A percentile compares a stretch with the other conserved stretches of the same genome.
These are phyloP conservation scores for Eclectus roratus DNA, from an alignment of 2,113 vertebrate species.

Conservation along the genomic window DNA sequence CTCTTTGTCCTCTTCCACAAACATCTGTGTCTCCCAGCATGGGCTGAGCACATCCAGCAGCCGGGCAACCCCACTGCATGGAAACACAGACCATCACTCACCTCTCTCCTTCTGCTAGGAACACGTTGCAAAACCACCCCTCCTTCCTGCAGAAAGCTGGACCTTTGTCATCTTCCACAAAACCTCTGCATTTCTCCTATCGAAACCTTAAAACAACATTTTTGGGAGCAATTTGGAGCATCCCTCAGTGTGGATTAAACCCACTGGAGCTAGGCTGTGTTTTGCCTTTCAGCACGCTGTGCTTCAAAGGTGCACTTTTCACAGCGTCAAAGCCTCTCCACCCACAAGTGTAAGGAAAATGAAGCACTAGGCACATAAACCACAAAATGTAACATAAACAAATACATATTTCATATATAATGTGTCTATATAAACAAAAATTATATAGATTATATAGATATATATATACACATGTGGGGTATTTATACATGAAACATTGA, in stretches of 20 bases:
- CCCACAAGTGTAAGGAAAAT: not conserved
- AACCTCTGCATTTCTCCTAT: not conserved
- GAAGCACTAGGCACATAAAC: not conserved
- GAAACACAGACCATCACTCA: rapidly evolving
- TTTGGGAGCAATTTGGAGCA: not conserved
- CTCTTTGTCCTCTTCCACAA: not conserved
- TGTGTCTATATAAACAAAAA: not conserved
- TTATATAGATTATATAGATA: not conserved
- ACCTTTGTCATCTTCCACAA: not conserved
- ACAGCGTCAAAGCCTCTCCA: not conserved
- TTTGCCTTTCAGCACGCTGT: not conserved
- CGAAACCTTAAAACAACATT: rapidly evolving
- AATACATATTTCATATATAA: not conserved
- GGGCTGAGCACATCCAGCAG: not conserved
- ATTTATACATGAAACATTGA: not conserved
- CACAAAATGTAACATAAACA: not conserved
- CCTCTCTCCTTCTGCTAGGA: not conserved
- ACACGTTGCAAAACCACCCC: rapidly evolving
- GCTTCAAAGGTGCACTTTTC: not conserved
- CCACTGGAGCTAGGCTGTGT: not conserved
- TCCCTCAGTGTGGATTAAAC: not conserved
- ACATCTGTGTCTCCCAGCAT: not conserved
- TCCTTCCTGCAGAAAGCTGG: not conserved
- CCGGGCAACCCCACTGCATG: rapidly evolving
- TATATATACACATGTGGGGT: not conserved